Evolutionary conservation across 2,888 invertebrate species (phyloP), one percentile per base, ranked within the genome.

Genomic region (Amphipyra berbera): DNA sequence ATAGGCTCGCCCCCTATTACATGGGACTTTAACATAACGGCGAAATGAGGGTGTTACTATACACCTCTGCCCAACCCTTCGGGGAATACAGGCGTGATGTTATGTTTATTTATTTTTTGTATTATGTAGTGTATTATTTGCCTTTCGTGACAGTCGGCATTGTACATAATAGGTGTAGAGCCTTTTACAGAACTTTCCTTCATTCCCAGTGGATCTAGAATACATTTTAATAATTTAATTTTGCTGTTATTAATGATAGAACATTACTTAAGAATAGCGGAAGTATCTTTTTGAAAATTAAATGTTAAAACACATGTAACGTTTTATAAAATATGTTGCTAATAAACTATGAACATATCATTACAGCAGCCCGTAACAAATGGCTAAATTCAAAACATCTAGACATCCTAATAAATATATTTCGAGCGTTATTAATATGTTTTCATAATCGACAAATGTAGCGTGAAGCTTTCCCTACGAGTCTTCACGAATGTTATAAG

Each of bases 401-500:
- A 35, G 46, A 50, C 50, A 58, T 48, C 13, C 7, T 55, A 47
- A 53, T 57, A 35, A 44, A 61, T 49, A 10, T 45, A 42, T 62
- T 58, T 42, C 14, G 9, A 47, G 57, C 5, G 50, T 46, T 53
- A 69, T 65, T 60, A 61, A 63, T 65, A 44, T 35, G 41, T 62
- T 46, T 50, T 54, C 49, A 60, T 53, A 65, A 48, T 41, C 12
- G 12, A 46, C 10, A 47, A 70, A 57, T 33, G 46, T 37, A 14
- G 35, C 52, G 54, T 55, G 45, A 60, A 60, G 54, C 9, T 62
- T 55, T 60, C 47, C 44, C 38, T 52, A 12, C 30, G 15, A 21
- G 4, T 30, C 30, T 30, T 1, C 30, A 6, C 6, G 53, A 42
- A 49, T 56, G 47, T 58, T 52, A 46, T 30, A 54, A 13, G 37